A percentile compares a stretch with the other conserved stretches of the same genome.
phyloP scores from a whole-genome alignment of 1,140 invertebrate genomes.

The Drosophila kohkoa region DNA sequence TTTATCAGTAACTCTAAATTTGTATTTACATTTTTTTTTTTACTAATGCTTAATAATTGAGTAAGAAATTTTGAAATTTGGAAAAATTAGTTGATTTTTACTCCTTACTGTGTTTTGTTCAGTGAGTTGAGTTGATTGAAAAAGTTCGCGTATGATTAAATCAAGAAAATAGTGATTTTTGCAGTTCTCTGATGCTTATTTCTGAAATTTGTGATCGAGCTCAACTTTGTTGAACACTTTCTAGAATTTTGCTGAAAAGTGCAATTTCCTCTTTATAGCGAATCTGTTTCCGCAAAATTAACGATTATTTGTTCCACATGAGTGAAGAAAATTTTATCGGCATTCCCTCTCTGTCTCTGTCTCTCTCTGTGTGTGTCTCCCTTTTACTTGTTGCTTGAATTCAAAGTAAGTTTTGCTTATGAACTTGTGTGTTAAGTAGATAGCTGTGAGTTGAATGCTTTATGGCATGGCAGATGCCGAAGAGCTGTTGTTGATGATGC shows the following conservation, averaged over 20 bases:
- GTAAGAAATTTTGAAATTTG: too few species aligned
- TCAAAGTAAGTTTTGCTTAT: slow-evolving; percentile 17
- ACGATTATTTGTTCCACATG: slow-evolving; percentile 21
- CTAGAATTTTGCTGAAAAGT: not conserved
- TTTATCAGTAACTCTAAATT: too few species aligned
- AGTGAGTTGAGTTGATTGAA: too few species aligned
- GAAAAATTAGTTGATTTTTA: too few species aligned
- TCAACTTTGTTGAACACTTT: not conserved
- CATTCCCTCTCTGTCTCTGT: not conserved
- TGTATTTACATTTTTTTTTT: too few species aligned
- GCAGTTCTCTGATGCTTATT: too few species aligned
- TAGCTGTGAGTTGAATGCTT: slow-evolving; percentile 24
- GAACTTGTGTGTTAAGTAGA: slow-evolving; percentile 3
- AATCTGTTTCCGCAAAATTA: slow-evolving; percentile 5
- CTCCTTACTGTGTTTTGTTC: too few species aligned
- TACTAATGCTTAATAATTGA: too few species aligned
- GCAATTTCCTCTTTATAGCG: not conserved
- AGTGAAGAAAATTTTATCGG: not conserved
- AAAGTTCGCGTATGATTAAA: too few species aligned
- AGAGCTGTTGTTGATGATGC: not conserved
- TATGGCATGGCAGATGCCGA: slow-evolving; percentile 38
- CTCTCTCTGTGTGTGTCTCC: not conserved
- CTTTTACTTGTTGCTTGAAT: not conserved
- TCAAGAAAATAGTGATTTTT: too few species aligned
- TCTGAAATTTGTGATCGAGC: too few species aligned